Evolutionary conservation across 2,113 vertebrate genomes (phyloP).

Genomic region (Larimichthys polyactis): DNA sequence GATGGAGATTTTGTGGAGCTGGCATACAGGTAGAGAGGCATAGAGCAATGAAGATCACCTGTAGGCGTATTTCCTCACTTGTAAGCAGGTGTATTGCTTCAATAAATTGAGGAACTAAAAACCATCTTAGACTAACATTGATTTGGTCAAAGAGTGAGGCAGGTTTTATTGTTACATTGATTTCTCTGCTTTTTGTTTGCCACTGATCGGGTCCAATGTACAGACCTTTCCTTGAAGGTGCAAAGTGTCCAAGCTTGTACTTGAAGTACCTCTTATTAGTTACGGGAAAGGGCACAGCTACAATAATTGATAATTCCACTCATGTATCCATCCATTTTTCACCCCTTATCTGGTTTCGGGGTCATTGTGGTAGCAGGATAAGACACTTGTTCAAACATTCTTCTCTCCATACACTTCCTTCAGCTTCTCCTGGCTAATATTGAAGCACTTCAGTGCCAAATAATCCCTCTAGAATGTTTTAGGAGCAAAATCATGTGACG

Average conservation of each 20-base stretch:
- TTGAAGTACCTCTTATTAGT: conserved; percentile 5
- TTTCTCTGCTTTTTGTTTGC: conserved; percentile 47
- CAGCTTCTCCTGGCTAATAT: background rate
- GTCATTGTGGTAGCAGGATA: background rate
- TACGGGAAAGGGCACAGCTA: background rate
- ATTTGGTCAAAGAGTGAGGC: conserved; percentile 61
- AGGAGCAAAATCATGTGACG: no score
- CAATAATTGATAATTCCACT: conserved; percentile 10
- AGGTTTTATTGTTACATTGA: conserved; percentile 63
- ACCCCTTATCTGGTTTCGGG: background rate
- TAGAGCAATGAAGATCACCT: background rate
- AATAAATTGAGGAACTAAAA: conserved; percentile 59
- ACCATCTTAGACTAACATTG: conserved; percentile 59
- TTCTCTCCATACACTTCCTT: background rate
- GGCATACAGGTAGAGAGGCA: conserved; percentile 1
- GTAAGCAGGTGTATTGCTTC: conserved; percentile 51
- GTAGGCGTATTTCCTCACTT: conserved; percentile 38
- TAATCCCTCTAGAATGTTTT: no score
- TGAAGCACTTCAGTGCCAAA: background rate
- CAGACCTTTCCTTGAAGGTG: background rate
- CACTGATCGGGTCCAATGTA: conserved; percentile 37
- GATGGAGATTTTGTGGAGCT: conserved; percentile 12
- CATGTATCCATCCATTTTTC: conserved; percentile 10
- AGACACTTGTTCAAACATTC: background rate
- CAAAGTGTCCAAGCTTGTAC: conserved; percentile 25